Evolutionary conservation across 2,888 invertebrate species (phyloP).

Genomic region (Sinohyriopsis cumingii): DNA sequence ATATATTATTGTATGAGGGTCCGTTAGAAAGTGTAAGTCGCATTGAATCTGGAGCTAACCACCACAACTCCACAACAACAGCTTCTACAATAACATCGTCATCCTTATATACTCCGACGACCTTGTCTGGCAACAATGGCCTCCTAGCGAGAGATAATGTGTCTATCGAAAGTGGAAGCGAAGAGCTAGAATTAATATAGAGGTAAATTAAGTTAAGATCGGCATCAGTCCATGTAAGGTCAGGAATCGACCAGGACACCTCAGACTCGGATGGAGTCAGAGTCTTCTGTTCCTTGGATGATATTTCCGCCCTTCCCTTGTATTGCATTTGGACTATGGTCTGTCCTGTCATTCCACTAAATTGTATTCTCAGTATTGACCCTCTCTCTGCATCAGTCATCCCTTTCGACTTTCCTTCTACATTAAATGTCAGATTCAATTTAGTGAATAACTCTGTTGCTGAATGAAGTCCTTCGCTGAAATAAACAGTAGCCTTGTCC

Average conservation of each 20-base stretch:
- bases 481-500: slow-evolving; percentile 23
- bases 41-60: slow-evolving; percentile 51
- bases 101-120: slow-evolving; percentile 31
- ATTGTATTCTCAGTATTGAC: slow-evolving; percentile 36
- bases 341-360: slow-evolving; percentile 23
- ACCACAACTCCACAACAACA: slow-evolving; percentile 51
- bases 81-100: slow-evolving; percentile 47
- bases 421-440: slow-evolving; percentile 31
- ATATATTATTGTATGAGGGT: slow-evolving; percentile 31
- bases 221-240: slow-evolving; percentile 50
- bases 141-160: slow-evolving; percentile 39
- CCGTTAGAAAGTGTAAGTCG: slow-evolving; percentile 34
- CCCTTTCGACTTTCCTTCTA: slow-evolving; percentile 49
- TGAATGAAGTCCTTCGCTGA: slow-evolving; percentile 15
- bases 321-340: slow-evolving; percentile 28
- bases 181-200: slow-evolving; percentile 27
- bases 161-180: slow-evolving; percentile 25
- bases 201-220: slow-evolving; percentile 42
- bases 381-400: slow-evolving; percentile 51
- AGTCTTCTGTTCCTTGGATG: slow-evolving; percentile 11
- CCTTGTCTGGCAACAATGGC: slow-evolving; percentile 42
- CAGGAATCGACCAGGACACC: slow-evolving; percentile 38
- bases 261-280: slow-evolving; percentile 23
- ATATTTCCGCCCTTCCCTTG: slow-evolving; percentile 29
- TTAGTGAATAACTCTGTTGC: slow-evolving; percentile 16